Base-by-base conservation (phyloP, 2,113 vertebrate species). In the Sardina pilchardus region DNA sequence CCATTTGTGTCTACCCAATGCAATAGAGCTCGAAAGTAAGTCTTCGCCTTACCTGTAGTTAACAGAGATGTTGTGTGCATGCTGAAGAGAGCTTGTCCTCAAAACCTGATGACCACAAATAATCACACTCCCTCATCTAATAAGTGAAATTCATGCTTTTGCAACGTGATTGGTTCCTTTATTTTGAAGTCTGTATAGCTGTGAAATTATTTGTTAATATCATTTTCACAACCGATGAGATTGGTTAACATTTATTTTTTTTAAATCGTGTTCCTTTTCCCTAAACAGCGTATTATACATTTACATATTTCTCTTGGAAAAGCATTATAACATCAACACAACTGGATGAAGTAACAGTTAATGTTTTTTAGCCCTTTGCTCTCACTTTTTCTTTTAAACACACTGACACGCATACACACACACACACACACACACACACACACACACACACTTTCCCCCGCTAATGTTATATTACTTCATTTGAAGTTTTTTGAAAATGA, bases 1-100 rank as follows among this genome's bases (percentile, higher is more conserved):
- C 95, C 93, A 92, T 97, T 97, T 97, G 96, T 98, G 96, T 97
- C 97, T 89, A 96, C 97, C 97, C 97, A 97, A 99, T 98, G 97
- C 97, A 97, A 98, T 99, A 99, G 98, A 99, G 98, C 98, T 96
- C 98, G 98, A 95, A 99, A 99, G 98, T 99, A 99, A 99, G 98
- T 99, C 90, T 96, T 95, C 94, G 95, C 96, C 95, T 94, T 93
- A 94, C 96, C 91, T 85, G 89, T 92, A 94, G 94, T 91, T 91
- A 78, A 90, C 92, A 93, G 93, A 93, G 87, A 93, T 96, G 96
- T 96, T 92, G 95, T 97, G 95, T 99, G 98, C 98, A 99, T 99
- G 98, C 96, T 90, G 96, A 96, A 93, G 90, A 92, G 94, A 97
- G 94, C 95, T 94, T 97, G 96, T 96, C 95, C 96, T 97, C 96